These are phyloP conservation scores for Lepisosteus osseus DNA, from an alignment of 2,113 vertebrate genomes.

Conservation along the genomic window DNA sequence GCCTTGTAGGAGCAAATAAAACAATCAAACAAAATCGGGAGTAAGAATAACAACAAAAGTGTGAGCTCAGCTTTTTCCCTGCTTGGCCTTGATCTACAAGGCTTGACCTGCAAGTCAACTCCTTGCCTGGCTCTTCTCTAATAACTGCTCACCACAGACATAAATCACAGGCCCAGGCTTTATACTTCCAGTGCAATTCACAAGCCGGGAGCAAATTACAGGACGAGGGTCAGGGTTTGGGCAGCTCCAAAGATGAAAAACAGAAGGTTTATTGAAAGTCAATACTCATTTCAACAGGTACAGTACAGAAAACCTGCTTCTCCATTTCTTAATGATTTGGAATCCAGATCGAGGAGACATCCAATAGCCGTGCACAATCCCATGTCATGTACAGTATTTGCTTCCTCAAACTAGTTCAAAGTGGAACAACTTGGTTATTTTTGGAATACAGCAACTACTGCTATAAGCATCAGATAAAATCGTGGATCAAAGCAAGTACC, in stretches of 20 bases:
- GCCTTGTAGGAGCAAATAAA: neutral
- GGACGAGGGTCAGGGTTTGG: constrained; percentile 15
- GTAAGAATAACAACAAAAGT: neutral
- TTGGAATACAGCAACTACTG: no score
- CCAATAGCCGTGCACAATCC: no score
- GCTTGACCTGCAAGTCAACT: constrained; percentile 13
- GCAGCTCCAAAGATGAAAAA: constrained; percentile 17
- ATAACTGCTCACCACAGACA: neutral
- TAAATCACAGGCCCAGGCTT: constrained; percentile 9
- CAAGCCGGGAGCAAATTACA: neutral
- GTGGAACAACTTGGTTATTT: no score
- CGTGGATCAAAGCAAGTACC: no score
- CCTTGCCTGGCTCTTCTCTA: neutral
- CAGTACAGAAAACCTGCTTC: neutral
- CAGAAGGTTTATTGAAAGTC: constrained; percentile 22
- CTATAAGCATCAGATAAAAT: no score
- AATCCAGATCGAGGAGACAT: no score
- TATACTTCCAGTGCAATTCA: neutral
- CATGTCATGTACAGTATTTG: no score
- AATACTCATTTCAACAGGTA: constrained; percentile 15
- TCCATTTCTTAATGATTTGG: no score
- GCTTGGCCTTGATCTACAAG: neutral
- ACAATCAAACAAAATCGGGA: neutral
- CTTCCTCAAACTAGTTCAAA: no score
- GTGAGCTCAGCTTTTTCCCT: neutral